Base-by-base conservation (phyloP, 2,888 invertebrate species). In the Pandemis corylana region DNA sequence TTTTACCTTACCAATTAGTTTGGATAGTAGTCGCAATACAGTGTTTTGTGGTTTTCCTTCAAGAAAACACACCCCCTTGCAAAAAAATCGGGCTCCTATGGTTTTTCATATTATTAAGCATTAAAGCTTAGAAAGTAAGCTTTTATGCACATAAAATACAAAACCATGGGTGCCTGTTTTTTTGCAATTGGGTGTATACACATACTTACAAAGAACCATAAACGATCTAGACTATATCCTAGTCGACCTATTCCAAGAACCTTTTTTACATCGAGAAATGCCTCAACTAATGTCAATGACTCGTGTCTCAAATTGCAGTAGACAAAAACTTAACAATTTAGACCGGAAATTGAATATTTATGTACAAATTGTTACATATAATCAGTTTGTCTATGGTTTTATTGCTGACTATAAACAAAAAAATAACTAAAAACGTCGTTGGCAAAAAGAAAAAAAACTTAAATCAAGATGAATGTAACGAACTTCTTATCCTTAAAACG, bases 261-360 rank as follows among this genome's bases (percentile, higher is more conserved):
- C 56, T 9, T 61, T 36, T 9, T 61, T 36, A 36, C n/a, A 41
- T 13, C n/a, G 42, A 12, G 12, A 63, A 36, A 61, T 36, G 13
- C 20, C 56, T 56, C 12, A 36, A 10, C 42, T n/a, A 13, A 36
- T 63, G 63, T 63, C 63, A 63, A 42, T 63, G 63, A 63, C 63
- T 63, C 9, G n/a, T 7, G 63, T 2, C 36, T 63, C 1, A 63
- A 63, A 42, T 63, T 63, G 41, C 42, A 41, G 12, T n/a, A 12
- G 36, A 15, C 42, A 63, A 63, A 63, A 63, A 63, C 41, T n/a
- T 2, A 9, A 63, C 13, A 9, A 15, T 41, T 63, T 63, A 3
- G 42, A 15, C 63, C 42, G 42, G 13, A 63, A 42, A 63, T 63
- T 63, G n/a, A n/a, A 41, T 9, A 7, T 6, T 61, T 61, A 2